Conservation (phyloP, 2,113 vertebrate species). For the Oryzias melastigma region DNA sequence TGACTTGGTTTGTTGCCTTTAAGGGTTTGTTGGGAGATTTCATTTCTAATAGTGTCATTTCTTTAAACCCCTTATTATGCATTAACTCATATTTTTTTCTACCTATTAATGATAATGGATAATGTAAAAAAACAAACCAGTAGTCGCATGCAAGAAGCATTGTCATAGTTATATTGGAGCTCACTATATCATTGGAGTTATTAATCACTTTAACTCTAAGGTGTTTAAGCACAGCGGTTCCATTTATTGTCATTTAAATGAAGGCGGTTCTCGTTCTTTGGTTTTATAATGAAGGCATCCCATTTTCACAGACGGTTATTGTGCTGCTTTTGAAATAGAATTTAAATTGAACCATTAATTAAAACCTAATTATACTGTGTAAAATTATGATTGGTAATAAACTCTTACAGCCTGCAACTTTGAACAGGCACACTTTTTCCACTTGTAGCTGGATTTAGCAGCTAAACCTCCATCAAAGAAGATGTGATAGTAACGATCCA, state of each 20-base stretch:
- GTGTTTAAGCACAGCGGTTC: constrained; percentile 33
- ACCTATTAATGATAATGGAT: too few relatives aligned
- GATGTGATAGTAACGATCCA: constrained; percentile 40
- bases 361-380: constrained; percentile 14
- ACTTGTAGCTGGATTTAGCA: constrained; percentile 8
- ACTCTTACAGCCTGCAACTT: constrained; percentile 16
- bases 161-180: too few relatives aligned
- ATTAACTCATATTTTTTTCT: too few relatives aligned
- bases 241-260: constrained; percentile 48
- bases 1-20: too few relatives aligned
- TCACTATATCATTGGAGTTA: too few relatives aligned
- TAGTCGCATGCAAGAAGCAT: too few relatives aligned
- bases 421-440: constrained; percentile 18
- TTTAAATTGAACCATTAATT: constrained; percentile 41
- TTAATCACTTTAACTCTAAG: constrained; percentile 11
- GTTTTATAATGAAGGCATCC: constrained; percentile 31
- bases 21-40: too few relatives aligned
- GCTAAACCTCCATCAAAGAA: constrained; percentile 27
- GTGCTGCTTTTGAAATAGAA: constrained; percentile 33
- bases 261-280: constrained; percentile 26
- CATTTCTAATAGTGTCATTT: too few relatives aligned
- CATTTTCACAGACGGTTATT: constrained; percentile 37
- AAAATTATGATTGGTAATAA: background rate
- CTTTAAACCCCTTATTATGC: too few relatives aligned
- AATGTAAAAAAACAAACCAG: too few relatives aligned